Evolutionary conservation across 1,140 invertebrate species (phyloP).

Genomic region (Eumeta japonica): DNA sequence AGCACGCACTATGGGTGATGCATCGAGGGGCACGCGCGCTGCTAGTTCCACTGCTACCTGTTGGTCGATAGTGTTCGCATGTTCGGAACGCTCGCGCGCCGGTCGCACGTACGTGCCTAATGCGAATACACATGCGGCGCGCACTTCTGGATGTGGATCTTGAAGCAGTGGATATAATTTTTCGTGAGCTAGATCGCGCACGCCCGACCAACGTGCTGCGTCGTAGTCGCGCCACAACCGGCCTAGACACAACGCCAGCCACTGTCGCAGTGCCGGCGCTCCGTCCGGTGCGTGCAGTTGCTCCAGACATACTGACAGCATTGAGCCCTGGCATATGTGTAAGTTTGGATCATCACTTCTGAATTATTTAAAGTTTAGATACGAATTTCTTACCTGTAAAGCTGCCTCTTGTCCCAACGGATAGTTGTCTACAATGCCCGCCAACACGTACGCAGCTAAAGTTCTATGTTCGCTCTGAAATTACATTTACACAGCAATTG

Average conservation of each 20-base stretch:
- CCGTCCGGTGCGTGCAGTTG: constrained; percentile 58
- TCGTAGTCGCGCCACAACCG: constrained; percentile 92
- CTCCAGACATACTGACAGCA: constrained; percentile 88
- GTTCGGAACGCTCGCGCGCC: constrained; percentile 76
- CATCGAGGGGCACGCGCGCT: constrained; percentile 76
- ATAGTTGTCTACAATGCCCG: constrained; percentile 90
- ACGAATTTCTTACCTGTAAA: constrained; percentile 57
- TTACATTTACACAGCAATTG: constrained; percentile 3
- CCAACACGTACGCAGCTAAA: constrained; percentile 87
- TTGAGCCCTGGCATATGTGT: constrained; percentile 64
- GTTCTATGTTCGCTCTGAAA: constrained; percentile 80
- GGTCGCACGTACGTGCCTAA: constrained; percentile 62
- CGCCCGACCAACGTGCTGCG: constrained; percentile 92
- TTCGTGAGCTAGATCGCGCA: constrained; percentile 93
- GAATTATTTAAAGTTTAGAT: not conserved
- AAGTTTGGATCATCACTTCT: not conserved
- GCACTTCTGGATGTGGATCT: constrained; percentile 83
- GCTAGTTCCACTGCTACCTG: constrained; percentile 84
- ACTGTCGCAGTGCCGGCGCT: constrained; percentile 74
- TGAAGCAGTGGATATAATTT: constrained; percentile 80
- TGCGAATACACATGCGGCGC: constrained; percentile 88
- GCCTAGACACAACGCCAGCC: constrained; percentile 92
- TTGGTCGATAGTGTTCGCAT: constrained; percentile 91
- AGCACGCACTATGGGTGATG: constrained; percentile 84
- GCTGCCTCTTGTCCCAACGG: constrained; percentile 83